These are phyloP conservation scores for Halcyon smyrnensis DNA, from an alignment of 2,797 vertebrate species.

Conservation along the genomic window DNA sequence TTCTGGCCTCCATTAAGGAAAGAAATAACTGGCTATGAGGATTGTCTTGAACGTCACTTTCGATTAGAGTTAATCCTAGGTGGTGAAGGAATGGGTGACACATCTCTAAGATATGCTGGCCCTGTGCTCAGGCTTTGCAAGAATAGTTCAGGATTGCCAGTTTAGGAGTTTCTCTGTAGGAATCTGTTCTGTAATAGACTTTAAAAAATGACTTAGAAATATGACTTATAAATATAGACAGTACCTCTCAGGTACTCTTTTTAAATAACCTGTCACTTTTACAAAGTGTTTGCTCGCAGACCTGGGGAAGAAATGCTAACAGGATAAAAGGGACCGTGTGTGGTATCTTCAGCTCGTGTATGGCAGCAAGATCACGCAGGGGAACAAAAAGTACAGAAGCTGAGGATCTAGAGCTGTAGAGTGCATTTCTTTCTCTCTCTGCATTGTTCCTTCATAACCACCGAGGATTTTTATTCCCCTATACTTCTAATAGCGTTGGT, in stretches of 20 bases:
- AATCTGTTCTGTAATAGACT: not conserved
- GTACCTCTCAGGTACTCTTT: not conserved
- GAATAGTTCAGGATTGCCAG: not conserved
- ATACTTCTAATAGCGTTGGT: rapidly evolving
- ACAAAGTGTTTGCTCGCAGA: not conserved
- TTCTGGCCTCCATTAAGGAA: conserved; percentile 24
- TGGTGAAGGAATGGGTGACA: conserved; percentile 32
- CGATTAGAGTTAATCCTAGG: conserved; percentile 48
- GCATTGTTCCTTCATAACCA: not conserved
- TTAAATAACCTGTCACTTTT: not conserved
- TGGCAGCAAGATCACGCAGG: not conserved
- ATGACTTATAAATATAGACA: not conserved
- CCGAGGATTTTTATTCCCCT: not conserved
- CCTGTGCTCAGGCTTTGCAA: not conserved
- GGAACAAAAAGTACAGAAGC: not conserved
- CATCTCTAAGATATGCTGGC: conserved; percentile 38
- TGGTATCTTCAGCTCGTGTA: not conserved
- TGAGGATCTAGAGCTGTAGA: not conserved
- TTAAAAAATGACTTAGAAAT: not conserved
- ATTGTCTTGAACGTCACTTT: conserved; percentile 37
- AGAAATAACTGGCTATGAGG: not conserved
- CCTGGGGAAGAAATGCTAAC: not conserved
- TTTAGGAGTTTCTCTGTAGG: not conserved
- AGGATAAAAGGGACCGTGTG: not conserved
- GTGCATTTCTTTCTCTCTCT: not conserved